A percentile compares a stretch with the other conserved stretches of the same genome.
Evolutionary conservation across 2,888 invertebrate species (phyloP).

Genomic region (Laothoe populi): DNA sequence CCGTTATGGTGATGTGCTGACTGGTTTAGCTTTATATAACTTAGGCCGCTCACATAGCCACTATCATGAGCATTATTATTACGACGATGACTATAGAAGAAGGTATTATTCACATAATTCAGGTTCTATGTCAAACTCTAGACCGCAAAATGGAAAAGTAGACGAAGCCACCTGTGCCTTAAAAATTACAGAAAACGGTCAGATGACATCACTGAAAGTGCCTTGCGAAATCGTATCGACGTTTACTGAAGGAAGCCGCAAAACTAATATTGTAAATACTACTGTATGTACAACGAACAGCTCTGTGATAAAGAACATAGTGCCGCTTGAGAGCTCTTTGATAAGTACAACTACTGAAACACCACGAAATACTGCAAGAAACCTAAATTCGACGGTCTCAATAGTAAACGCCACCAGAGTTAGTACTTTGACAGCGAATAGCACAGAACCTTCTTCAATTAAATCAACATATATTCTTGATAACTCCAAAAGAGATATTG

Average conservation of each 20-base stretch:
- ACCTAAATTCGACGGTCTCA: not conserved
- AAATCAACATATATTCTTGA: constrained; percentile 8
- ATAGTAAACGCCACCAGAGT: not conserved
- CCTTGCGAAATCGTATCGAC: constrained; percentile 80
- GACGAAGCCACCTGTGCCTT: constrained; percentile 64
- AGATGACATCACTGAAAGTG: constrained; percentile 60
- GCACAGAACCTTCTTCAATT: constrained; percentile 4
- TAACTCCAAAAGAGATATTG: constrained; percentile 1
- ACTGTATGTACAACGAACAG: constrained; percentile 63
- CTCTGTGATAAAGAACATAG: constrained; percentile 47
- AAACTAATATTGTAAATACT: constrained; percentile 47
- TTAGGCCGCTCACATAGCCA: constrained; percentile 69
- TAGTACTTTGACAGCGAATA: constrained; percentile 2
- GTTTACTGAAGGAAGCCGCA: constrained; percentile 63
- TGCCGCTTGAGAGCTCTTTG: constrained; percentile 28
- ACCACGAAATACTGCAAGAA: not conserved
- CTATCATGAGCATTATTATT: constrained; percentile 66
- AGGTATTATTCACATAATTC: constrained; percentile 41
- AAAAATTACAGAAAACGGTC: constrained; percentile 63
- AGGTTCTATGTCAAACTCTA: constrained; percentile 37
- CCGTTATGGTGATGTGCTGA: constrained; percentile 68
- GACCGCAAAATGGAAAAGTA: constrained; percentile 42
- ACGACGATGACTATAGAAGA: constrained; percentile 70
- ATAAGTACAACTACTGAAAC: not conserved
- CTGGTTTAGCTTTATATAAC: constrained; percentile 72